Conservation (phyloP, 2,888 invertebrate genomes). For the Pachymerium ferrugineum region DNA sequence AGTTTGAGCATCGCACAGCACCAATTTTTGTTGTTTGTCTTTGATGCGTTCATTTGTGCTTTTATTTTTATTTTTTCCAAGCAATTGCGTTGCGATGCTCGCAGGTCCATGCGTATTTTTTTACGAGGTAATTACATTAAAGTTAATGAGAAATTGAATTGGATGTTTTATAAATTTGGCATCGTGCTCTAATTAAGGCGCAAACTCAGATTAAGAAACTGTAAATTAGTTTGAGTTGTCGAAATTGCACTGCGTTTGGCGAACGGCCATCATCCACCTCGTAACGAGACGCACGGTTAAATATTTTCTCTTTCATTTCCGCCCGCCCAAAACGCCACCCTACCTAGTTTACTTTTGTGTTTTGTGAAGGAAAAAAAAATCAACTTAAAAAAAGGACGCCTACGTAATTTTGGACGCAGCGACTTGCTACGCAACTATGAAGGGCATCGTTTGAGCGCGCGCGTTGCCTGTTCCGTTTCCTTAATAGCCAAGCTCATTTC, state of each 20-base stretch:
- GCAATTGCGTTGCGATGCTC: conserved; percentile 18
- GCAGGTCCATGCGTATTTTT: not conserved
- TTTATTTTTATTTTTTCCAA: not conserved
- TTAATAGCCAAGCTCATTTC: conserved; percentile 19
- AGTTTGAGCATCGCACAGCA: not conserved
- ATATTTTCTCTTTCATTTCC: conserved; percentile 25
- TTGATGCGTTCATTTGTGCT: not conserved
- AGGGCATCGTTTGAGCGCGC: conserved; percentile 10
- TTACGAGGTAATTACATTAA: conserved; percentile 24
- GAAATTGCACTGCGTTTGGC: conserved; percentile 4
- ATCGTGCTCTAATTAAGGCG: conserved; percentile 25
- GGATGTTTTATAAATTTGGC: conserved; percentile 25
- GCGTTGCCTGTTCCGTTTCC: conserved; percentile 22
- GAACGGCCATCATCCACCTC: conserved; percentile 19
- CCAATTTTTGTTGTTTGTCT: conserved; percentile 3
- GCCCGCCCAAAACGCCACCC: conserved; percentile 14
- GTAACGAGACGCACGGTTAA: not conserved
- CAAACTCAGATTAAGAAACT: conserved; percentile 14
- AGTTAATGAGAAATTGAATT: conserved; percentile 27
- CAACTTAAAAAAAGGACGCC: conserved; percentile 7
- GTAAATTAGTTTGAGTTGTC: conserved; percentile 24
- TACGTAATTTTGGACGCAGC: conserved; percentile 22
- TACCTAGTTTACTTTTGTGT: too few relatives aligned
- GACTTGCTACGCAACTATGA: not conserved
- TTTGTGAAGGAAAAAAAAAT: not conserved